phyloP scores from a whole-genome alignment of 2,888 invertebrate species.

The Dasypolia templi region DNA sequence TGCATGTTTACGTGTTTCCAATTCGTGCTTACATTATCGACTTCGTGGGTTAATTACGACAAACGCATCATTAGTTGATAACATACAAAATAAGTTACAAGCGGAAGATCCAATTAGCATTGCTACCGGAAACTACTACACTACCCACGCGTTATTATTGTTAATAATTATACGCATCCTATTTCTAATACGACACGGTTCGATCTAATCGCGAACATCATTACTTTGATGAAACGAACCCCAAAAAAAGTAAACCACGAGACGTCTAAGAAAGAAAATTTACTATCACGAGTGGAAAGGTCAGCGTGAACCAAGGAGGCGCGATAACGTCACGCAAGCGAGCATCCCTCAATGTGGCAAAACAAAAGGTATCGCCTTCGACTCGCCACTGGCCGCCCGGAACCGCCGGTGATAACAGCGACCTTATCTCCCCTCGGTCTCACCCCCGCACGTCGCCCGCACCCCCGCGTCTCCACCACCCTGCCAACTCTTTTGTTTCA shows the following conservation, averaged over 20 bases:
- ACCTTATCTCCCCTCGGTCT: conserved; percentile 84
- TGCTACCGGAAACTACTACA: conserved; percentile 49
- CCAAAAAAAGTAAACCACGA: conserved; percentile 77
- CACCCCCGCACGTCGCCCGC: conserved; percentile 63
- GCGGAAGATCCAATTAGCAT: conserved; percentile 57
- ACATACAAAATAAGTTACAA: conserved; percentile 37
- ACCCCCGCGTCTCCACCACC: conserved; percentile 77
- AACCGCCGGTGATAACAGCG: conserved; percentile 86
- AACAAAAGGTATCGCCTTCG: conserved; percentile 90
- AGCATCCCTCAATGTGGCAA: conserved; percentile 88
- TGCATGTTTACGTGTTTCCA: neutral
- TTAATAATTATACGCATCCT: conserved; percentile 71
- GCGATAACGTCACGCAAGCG: conserved; percentile 89
- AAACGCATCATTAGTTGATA: conserved; percentile 25
- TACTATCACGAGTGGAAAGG: conserved; percentile 87
- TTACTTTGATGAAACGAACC: conserved; percentile 75
- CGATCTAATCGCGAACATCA: conserved; percentile 76
- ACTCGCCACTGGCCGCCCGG: conserved; percentile 87
- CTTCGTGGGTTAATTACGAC: conserved; percentile 32
- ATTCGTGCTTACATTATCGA: neutral
- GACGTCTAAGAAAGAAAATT: conserved; percentile 87
- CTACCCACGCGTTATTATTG: conserved; percentile 69
- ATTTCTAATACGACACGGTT: conserved; percentile 58
- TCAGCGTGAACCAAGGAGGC: conserved; percentile 81
- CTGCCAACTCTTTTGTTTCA: conserved; percentile 90